A percentile compares a stretch with the other conserved stretches of the same genome.
Evolutionary conservation across 2,888 invertebrate genomes (phyloP).

Genomic region (Tetrapedia diversipes): DNA sequence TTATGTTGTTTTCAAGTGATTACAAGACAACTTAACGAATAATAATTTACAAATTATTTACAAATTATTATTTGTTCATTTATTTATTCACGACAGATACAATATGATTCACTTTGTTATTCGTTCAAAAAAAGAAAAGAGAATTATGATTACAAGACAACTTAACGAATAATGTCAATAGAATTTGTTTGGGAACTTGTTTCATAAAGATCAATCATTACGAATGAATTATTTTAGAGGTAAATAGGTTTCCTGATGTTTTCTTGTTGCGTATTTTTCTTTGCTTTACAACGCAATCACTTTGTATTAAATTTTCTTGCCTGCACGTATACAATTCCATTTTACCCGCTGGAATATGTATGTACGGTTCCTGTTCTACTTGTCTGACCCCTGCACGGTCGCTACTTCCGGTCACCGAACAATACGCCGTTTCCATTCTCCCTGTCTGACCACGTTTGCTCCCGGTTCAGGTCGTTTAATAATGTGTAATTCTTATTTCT

Average conservation of each 20-base stretch:
- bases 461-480: background rate
- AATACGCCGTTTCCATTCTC: conserved; percentile 17
- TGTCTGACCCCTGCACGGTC: conserved; percentile 6
- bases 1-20: too few relatives aligned
- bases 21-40: too few relatives aligned
- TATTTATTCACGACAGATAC: too few relatives aligned
- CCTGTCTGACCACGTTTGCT: conserved; percentile 2
- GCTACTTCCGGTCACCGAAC: conserved; percentile 27
- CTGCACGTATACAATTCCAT: background rate
- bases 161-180: background rate
- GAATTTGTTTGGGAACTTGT: background rate
- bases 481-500: conserved; percentile 1
- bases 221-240: too few relatives aligned
- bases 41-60: too few relatives aligned
- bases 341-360: conserved; percentile 4
- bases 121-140: too few relatives aligned
- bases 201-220: background rate
- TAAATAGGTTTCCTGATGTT: too few relatives aligned
- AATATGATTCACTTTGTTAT: too few relatives aligned
- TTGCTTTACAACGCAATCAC: background rate
- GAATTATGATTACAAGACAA: too few relatives aligned
- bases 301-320: background rate
- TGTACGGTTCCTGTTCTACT: conserved; percentile 17
- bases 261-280: background rate
- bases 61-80: too few relatives aligned